phyloP scores from a whole-genome alignment of 1,140 invertebrate species.

The Drosophila kikkawai region DNA sequence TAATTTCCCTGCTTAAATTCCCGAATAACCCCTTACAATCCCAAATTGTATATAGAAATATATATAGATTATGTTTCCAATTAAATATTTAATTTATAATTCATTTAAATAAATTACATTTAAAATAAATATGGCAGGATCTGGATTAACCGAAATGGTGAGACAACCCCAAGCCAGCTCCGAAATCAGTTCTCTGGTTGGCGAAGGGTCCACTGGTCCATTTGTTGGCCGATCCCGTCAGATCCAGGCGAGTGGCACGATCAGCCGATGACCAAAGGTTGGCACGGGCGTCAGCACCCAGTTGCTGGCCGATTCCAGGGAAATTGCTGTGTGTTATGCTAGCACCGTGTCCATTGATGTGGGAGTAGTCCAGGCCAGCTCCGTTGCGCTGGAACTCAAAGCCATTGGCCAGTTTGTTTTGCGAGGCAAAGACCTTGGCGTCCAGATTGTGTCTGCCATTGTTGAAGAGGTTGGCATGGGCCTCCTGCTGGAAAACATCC shows the following conservation, averaged over 20 bases:
- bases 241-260: constrained; percentile 71
- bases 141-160: constrained; percentile 47
- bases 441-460: constrained; percentile 70
- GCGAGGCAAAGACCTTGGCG: constrained; percentile 75
- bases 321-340: constrained; percentile 75
- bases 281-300: constrained; percentile 62
- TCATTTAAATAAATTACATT: constrained; percentile 1
- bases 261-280: constrained; percentile 75
- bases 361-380: constrained; percentile 68
- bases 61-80: neutral
- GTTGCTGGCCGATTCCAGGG: constrained; percentile 74
- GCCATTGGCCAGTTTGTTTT: constrained; percentile 75
- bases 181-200: constrained; percentile 60
- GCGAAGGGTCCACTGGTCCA: constrained; percentile 70
- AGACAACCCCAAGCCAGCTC: constrained; percentile 61
- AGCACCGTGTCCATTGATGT: constrained; percentile 73
- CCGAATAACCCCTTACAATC: too few relatives aligned
- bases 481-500: constrained; percentile 67
- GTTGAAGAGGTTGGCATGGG: constrained; percentile 74
- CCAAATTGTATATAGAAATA: neutral
- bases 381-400: constrained; percentile 73
- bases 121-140: constrained; percentile 39
- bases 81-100: neutral
- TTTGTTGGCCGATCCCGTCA: constrained; percentile 65
- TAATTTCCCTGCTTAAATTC: neutral